Percentiles rank a stretch among this genome's conserved stretches.
These are phyloP conservation scores for Pogonocherus hispidulus DNA, from an alignment of 2,888 invertebrate genomes.

Conservation along the genomic window DNA sequence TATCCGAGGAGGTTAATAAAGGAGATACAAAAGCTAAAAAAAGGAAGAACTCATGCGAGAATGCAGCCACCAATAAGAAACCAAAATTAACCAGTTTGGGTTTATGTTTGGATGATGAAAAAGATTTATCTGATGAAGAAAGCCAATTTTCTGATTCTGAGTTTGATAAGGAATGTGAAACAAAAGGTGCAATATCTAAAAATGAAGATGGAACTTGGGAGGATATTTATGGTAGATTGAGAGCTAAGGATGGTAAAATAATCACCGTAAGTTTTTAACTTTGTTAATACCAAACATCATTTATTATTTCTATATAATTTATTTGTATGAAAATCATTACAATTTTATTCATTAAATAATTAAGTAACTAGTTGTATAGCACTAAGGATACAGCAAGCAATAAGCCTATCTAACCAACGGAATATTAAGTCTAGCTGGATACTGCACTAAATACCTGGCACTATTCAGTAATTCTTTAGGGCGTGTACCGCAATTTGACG, in stretches of 20 bases:
- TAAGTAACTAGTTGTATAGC: too few species aligned
- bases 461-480: too few species aligned
- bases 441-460: too few species aligned
- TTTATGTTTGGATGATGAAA: slow-evolving; percentile 31
- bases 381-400: too few species aligned
- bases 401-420: too few species aligned
- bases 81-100: slow-evolving; percentile 21
- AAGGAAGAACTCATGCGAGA: neutral
- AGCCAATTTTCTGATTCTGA: slow-evolving; percentile 40
- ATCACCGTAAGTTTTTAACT: slow-evolving; percentile 71
- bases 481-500: too few species aligned
- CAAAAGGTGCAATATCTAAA: slow-evolving; percentile 43
- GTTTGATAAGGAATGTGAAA: slow-evolving; percentile 39
- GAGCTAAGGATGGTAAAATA: slow-evolving; percentile 85
- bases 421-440: too few species aligned
- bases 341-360: too few species aligned
- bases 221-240: slow-evolving; percentile 93
- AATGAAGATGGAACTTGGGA: slow-evolving; percentile 76
- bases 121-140: slow-evolving; percentile 28
- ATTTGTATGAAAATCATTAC: too few species aligned
- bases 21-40: neutral
- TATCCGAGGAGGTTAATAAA: neutral
- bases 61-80: slow-evolving; percentile 21
- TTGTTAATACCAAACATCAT: too few species aligned
- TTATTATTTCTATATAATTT: too few species aligned